phyloP scores from a whole-genome alignment of 2,797 vertebrate genomes.

The Artibeus jamaicensis region DNA sequence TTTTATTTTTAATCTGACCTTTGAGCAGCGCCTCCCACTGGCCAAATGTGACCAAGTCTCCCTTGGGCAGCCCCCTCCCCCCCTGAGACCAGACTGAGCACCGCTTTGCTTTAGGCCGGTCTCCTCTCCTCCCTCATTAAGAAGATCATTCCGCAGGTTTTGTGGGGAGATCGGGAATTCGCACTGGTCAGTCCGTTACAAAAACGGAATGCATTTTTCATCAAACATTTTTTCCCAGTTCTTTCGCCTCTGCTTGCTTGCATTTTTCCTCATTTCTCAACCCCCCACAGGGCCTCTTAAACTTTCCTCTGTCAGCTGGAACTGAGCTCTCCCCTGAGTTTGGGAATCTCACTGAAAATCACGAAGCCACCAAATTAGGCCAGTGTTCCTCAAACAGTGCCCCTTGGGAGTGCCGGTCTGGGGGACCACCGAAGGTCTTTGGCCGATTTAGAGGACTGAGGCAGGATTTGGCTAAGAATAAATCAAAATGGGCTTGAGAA shows the following conservation, averaged over 20 bases:
- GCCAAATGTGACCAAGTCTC: background rate
- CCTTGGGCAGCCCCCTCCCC: background rate
- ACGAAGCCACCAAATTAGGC: background rate
- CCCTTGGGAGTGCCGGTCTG: too few relatives aligned
- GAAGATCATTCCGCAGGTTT: background rate
- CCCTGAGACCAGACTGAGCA: background rate
- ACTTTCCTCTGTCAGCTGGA: background rate
- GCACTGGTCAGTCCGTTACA: background rate
- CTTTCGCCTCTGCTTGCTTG: background rate
- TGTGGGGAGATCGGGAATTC: background rate
- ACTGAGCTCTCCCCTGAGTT: background rate
- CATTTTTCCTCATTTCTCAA: background rate
- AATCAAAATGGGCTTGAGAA: background rate
- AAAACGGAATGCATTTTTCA: background rate
- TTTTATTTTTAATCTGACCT: slow-evolving; percentile 55
- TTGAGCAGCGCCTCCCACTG: background rate
- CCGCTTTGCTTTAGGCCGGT: background rate
- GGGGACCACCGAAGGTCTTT: background rate
- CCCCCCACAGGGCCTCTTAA: background rate
- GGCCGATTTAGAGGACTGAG: background rate
- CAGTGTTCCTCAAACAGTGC: rapidly evolving
- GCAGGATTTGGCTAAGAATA: background rate
- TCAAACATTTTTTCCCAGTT: background rate
- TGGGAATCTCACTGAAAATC: background rate
- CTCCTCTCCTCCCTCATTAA: background rate